Conservation (phyloP, 2,888 invertebrate genomes). For the Cyclophora albipunctata region DNA sequence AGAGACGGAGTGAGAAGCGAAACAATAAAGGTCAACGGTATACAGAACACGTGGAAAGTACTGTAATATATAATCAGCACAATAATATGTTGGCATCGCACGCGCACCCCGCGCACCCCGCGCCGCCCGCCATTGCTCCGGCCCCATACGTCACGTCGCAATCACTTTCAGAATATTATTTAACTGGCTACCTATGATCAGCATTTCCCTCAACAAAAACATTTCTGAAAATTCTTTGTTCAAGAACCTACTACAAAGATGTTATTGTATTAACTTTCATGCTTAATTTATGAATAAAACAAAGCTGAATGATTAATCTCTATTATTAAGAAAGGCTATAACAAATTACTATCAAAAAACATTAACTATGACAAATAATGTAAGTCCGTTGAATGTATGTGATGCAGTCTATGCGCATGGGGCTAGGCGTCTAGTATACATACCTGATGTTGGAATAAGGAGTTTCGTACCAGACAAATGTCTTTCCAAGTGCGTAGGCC, state of each 20-base stretch:
- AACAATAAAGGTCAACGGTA: slow-evolving; percentile 40
- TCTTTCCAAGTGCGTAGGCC: slow-evolving; percentile 74
- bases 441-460: slow-evolving; percentile 72
- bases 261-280: too few relatives aligned
- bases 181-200: not conserved
- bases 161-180: slow-evolving; percentile 20
- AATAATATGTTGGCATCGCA: slow-evolving; percentile 8
- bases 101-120: slow-evolving; percentile 4
- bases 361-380: too few relatives aligned
- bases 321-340: too few relatives aligned
- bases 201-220: too few relatives aligned
- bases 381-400: too few relatives aligned
- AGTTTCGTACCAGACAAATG: slow-evolving; percentile 72
- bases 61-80: slow-evolving; percentile 23
- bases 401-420: too few relatives aligned
- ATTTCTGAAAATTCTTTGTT: too few relatives aligned
- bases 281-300: too few relatives aligned
- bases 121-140: not conserved
- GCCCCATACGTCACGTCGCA: slow-evolving; percentile 28
- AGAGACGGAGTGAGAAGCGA: slow-evolving; percentile 21
- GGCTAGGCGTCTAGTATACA: slow-evolving; percentile 19
- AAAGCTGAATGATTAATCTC: too few relatives aligned
- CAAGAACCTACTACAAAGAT: too few relatives aligned
- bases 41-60: slow-evolving; percentile 34
- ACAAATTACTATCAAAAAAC: too few relatives aligned